Conservation (phyloP, 1,140 invertebrate species). For the Paralvinella palmiformis region DNA sequence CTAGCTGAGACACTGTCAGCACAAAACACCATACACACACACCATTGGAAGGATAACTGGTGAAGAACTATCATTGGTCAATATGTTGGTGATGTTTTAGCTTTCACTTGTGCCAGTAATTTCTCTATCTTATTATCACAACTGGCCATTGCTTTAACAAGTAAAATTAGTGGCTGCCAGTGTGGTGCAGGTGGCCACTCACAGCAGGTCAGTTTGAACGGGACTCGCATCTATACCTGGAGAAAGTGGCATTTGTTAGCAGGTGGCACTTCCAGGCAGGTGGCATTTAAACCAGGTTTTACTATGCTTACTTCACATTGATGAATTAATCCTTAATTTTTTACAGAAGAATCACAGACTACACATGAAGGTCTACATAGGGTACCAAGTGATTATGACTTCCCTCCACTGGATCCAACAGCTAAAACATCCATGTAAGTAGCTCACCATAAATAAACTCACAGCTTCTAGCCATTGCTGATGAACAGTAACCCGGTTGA, state of each 20-base stretch:
- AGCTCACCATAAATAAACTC: background rate
- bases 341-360: conserved; percentile 37
- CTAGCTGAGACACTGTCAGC: too few relatives aligned
- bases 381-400: conserved; percentile 52
- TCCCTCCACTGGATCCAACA: conserved; percentile 27
- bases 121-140: too few relatives aligned
- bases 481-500: background rate
- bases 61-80: too few relatives aligned
- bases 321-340: background rate
- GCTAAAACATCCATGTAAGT: too few relatives aligned
- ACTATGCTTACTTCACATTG: background rate
- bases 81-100: too few relatives aligned
- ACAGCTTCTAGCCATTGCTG: background rate
- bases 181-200: background rate
- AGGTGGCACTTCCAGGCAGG: too few relatives aligned
- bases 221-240: background rate
- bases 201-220: too few relatives aligned
- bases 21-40: too few relatives aligned
- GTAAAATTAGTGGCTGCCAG: background rate
- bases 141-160: background rate
- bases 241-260: background rate
- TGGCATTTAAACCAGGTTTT: background rate
- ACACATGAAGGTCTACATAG: conserved; percentile 17
- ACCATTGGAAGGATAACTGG: too few relatives aligned
- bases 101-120: too few relatives aligned